Percentiles rank a stretch among this genome's conserved stretches.
Evolutionary conservation across 2,888 invertebrate species (phyloP).

Genomic region (Priocnemis perturbator): DNA sequence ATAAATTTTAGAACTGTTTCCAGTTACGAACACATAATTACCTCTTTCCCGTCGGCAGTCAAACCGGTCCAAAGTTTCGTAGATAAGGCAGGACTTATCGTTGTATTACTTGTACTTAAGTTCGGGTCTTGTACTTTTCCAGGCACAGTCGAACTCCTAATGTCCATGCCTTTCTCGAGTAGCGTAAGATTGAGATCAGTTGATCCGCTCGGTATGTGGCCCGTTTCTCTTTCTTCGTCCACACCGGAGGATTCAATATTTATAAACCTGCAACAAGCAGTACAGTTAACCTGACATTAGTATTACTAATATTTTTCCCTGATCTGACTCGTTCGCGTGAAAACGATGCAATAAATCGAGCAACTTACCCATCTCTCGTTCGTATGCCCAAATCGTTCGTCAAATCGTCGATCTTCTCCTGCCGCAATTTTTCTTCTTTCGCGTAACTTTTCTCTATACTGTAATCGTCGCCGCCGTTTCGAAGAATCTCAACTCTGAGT

Average conservation of each 20-base stretch:
- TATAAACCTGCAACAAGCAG: constrained; percentile 77
- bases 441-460: constrained; percentile 89
- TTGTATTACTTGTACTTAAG: constrained; percentile 63
- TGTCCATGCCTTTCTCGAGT: constrained; percentile 70
- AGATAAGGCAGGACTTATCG: constrained; percentile 63
- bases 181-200: constrained; percentile 69
- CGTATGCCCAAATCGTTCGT: constrained; percentile 80
- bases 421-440: constrained; percentile 85
- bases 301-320: too few relatives aligned
- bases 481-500: constrained; percentile 90
- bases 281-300: too few relatives aligned
- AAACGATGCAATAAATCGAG: constrained; percentile 4
- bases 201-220: constrained; percentile 73
- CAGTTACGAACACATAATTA: not conserved
- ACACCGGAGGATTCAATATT: constrained; percentile 83
- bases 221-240: constrained; percentile 77
- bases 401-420: constrained; percentile 80
- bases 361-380: constrained; percentile 81
- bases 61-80: constrained; percentile 67
- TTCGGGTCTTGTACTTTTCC: constrained; percentile 57
- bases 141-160: constrained; percentile 75
- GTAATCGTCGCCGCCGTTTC: constrained; percentile 84
- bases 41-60: constrained; percentile 41
- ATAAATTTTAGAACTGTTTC: too few relatives aligned
- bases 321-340: not conserved